Base-by-base conservation (phyloP, 2,113 vertebrate genomes). In the Chauna torquata region DNA sequence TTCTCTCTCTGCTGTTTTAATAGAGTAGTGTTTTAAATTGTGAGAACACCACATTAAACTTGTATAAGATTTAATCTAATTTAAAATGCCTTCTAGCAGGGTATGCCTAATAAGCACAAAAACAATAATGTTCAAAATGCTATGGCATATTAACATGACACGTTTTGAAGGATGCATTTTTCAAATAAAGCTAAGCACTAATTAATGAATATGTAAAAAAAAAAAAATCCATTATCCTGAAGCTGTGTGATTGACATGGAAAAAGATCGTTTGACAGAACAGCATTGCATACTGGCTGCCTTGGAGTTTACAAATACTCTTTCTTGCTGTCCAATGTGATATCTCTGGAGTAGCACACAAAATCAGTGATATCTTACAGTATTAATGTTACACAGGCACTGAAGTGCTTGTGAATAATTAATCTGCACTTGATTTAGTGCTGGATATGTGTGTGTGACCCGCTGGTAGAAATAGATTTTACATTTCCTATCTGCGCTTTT, bases 21-120 rank as follows among this genome's bases (percentile, higher is more conserved):
- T 97, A 97, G 97, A 98, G 95, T 95, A 89, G 97, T 96, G 96
- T 98, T 97, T 98, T 97, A 98, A 97, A 97, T 93, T 86, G 94
- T 69, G 93, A 94, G 97, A 98, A 98, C 96, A 96, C 86, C 32
- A 3, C 97, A 98, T 98, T 98, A 98, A 98, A 98, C 98, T 97
- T 98, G 98, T 95, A 98, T 98, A 97, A 98, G 98, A 97, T 97
- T 97, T 97, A 98, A 98, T 98, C 98, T 97, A 97, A 97, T 97
- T 96, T 95, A 89, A 95, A 96, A 97, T 91, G 96, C 79, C 84
- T 96, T 98, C 93, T 94, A 94, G 94, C 42, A 80, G 22, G 91
- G 69, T 91, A 86, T 64, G 40, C 96, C 96, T 97, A 97, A 96
- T 97, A 97, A 96, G 97, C 97, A 96, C 93, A 93, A 95, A 96